These are phyloP conservation scores for Sinella curviseta DNA, from an alignment of 1,140 invertebrate species.

Conservation along the genomic window DNA sequence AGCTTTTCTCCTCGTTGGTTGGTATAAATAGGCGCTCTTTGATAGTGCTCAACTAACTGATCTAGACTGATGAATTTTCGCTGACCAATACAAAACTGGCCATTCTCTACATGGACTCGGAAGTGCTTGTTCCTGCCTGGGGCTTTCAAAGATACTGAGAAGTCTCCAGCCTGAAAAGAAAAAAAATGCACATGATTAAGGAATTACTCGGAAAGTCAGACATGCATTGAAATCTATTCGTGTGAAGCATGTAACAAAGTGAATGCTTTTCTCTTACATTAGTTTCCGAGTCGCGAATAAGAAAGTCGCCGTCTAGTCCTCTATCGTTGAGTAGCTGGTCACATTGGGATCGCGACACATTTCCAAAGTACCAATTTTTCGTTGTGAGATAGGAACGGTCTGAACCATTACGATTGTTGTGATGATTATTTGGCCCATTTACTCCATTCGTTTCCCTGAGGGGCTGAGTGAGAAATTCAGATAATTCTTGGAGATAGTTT, in stretches of 20 bases:
- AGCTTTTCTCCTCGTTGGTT: constrained; percentile 92
- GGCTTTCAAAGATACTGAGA: constrained; percentile 96
- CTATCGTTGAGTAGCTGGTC: constrained; percentile 90
- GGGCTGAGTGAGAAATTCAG: constrained; percentile 79
- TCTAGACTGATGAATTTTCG: constrained; percentile 94
- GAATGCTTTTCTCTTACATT: too few relatives aligned
- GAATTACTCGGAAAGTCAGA: constrained; percentile 15
- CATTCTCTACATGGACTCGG: constrained; percentile 92
- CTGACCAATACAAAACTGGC: constrained; percentile 94
- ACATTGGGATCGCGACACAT: constrained; percentile 90
- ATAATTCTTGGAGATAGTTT: constrained; percentile 81
- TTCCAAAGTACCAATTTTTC: constrained; percentile 95
- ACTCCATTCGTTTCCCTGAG: constrained; percentile 61
- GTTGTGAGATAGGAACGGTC: constrained; percentile 71
- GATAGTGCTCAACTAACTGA: constrained; percentile 97
- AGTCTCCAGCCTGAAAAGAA: constrained; percentile 86
- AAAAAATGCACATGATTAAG: constrained; percentile 7
- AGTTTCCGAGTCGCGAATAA: constrained; percentile 97
- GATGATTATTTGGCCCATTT: constrained; percentile 36
- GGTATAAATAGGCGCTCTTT: constrained; percentile 96
- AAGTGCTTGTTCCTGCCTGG: constrained; percentile 98
- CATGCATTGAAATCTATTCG: constrained; percentile 27
- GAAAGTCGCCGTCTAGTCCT: constrained; percentile 95
- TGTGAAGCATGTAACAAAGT: background rate
- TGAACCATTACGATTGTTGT: constrained; percentile 42